A percentile compares a stretch with the other conserved stretches of the same genome.
Conservation (phyloP, 1,140 invertebrate genomes). For the Aricia agestis region DNA sequence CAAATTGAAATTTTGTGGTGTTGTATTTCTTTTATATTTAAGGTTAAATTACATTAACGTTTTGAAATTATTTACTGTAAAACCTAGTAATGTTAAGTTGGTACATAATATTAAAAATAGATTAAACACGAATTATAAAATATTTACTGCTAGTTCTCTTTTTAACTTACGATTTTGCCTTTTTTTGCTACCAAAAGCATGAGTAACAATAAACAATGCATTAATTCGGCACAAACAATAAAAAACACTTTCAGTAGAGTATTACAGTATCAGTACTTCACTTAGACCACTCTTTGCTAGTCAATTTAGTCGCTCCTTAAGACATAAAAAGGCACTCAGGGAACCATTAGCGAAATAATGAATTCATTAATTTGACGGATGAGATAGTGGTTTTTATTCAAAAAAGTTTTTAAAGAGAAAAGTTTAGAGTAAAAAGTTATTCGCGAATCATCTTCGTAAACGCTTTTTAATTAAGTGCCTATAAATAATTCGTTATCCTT, state of each 20-base stretch:
- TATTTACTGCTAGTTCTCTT: no score
- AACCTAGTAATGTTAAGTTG: no score
- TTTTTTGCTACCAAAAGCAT: no score
- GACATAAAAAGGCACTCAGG: slow-evolving; percentile 14
- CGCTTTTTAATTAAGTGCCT: not conserved
- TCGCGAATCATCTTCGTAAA: slow-evolving; percentile 9
- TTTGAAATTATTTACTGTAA: no score
- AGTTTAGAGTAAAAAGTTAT: slow-evolving; percentile 9
- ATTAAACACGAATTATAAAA: no score
- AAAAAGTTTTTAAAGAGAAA: slow-evolving; percentile 13
- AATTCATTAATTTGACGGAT: slow-evolving; percentile 15
- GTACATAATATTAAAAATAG: no score
- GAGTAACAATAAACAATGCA: no score
- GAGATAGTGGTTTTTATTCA: slow-evolving; percentile 10
- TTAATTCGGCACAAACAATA: no score
- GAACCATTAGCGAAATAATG: slow-evolving; percentile 8
- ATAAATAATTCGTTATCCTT: not conserved
- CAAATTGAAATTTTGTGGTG: not conserved
- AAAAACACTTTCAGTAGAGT: not conserved
- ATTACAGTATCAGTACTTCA: not conserved
- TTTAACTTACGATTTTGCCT: no score
- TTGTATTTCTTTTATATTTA: not conserved
- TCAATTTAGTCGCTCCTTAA: slow-evolving; percentile 11
- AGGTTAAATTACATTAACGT: no score
- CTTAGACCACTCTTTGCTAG: slow-evolving; percentile 8